Conservation (phyloP, 2,113 vertebrate genomes). For the Ardeotis arabs region DNA sequence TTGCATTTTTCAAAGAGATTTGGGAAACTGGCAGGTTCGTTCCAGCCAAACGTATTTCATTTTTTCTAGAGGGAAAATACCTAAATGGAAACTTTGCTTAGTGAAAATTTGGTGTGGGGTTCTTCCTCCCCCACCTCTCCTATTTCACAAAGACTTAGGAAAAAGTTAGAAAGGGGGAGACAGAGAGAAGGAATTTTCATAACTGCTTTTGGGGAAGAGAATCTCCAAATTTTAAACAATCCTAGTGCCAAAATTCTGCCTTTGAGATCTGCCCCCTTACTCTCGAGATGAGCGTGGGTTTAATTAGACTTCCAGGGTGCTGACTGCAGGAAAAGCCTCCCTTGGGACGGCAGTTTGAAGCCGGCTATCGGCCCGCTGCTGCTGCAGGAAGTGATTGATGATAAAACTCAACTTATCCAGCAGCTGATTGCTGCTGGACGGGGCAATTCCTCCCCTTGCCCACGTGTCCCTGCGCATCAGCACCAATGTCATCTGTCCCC, state of each 20-base stretch:
- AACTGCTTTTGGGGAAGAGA: not conserved
- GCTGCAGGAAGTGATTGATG: not conserved
- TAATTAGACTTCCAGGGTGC: too few relatives aligned
- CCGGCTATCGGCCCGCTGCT: not conserved
- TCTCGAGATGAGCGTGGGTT: accelerated
- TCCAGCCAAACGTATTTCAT: accelerated
- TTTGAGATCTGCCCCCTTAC: not conserved
- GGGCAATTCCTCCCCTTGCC: not conserved
- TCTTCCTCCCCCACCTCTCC: not conserved
- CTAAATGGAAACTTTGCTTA: not conserved
- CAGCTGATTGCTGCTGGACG: not conserved
- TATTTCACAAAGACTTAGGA: not conserved
- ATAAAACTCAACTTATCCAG: not conserved
- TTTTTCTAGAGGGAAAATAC: not conserved
- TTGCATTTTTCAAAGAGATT: not conserved
- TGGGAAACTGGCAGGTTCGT: not conserved
- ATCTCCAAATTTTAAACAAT: not conserved
- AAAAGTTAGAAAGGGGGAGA: not conserved
- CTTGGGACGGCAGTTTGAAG: accelerated
- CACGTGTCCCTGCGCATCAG: accelerated
- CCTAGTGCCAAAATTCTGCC: not conserved
- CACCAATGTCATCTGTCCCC: not conserved
- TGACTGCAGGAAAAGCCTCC: not conserved
- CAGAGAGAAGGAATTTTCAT: not conserved
- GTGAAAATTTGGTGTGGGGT: accelerated